Base-by-base conservation (phyloP, 2,888 invertebrate genomes). In the Gnatocerus cornutus region DNA sequence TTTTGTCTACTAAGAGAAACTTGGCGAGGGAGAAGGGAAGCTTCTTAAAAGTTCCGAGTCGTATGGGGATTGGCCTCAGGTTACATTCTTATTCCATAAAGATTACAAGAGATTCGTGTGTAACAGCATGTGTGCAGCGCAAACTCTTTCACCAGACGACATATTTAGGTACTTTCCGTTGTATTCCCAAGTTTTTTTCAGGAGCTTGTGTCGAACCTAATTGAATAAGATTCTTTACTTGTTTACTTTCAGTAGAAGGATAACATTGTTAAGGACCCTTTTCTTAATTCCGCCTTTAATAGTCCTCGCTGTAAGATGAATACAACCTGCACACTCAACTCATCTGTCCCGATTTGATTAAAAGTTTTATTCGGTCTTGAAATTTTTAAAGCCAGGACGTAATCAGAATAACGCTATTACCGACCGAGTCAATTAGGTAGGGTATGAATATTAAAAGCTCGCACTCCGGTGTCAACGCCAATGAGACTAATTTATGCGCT, bases 401-500 rank as follows among this genome's bases (percentile, higher is more conserved):
- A 83, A 84, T 84, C 83, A 81, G 78, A 78, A 78, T 84, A 83
- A 84, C 79, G 76, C 71, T 74, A 79, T 83, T 84, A 82, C 74
- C 76, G 73, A 73, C 78, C 71, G 76, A 82, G 79, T 83, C 82
- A 82, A 83, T 84, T 83, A 82, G 78, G 72, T 69, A 76, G 68
- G 79, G 78, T 81, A 81, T 82, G 83, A 83, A 83, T 84, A 83
- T 83, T 83, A 82, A 81, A 79, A 79, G 76, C 75, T 68, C 45
- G 69, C 71, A 63, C 62, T 64, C 59, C 65, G 74, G 74, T 77
- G 76, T 77, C 77, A 73, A 73, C 71, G 71, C 64, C 74, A 69
- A 73, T 71, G 69, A 59, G 68, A 68, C 68, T 74, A 75, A 75
- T 74, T 74, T 75, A 74, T 75, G 70, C 72, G 69, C 46, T 63